Evolutionary conservation across 2,888 invertebrate genomes (phyloP).

Genomic region (Acleris cristana): DNA sequence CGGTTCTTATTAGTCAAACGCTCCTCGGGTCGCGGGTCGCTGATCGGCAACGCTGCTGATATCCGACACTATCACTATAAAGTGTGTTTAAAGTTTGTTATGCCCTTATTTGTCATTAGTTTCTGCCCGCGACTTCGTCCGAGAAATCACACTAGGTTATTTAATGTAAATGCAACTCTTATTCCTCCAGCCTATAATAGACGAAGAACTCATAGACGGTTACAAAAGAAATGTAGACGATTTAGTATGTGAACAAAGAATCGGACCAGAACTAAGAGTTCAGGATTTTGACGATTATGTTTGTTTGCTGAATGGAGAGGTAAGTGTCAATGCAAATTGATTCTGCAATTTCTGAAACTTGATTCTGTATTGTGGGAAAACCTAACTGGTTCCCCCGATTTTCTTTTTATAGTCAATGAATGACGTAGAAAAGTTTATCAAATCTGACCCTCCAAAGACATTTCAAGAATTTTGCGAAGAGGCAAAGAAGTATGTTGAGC

Average conservation of each 20-base stretch:
- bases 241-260: constrained; percentile 88
- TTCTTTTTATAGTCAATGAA: constrained; percentile 77
- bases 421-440: constrained; percentile 87
- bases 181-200: constrained; percentile 88
- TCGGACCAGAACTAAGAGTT: constrained; percentile 88
- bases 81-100: too few species aligned
- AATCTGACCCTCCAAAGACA: constrained; percentile 82
- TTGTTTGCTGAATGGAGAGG: constrained; percentile 88
- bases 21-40: too few species aligned
- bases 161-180: too few species aligned
- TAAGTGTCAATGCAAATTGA: constrained; percentile 49
- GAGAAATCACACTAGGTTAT: too few species aligned
- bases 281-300: constrained; percentile 93
- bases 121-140: too few species aligned
- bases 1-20: too few species aligned
- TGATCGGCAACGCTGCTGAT: too few species aligned
- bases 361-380: not conserved
- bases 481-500: constrained; percentile 85
- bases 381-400: not conserved
- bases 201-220: constrained; percentile 85
- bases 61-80: too few species aligned
- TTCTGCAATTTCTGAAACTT: too few species aligned
- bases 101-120: too few species aligned
- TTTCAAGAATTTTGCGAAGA: constrained; percentile 86
- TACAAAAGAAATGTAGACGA: constrained; percentile 85